Conservation (phyloP, 2,113 vertebrate genomes). For the Macaca nemestrina region DNA sequence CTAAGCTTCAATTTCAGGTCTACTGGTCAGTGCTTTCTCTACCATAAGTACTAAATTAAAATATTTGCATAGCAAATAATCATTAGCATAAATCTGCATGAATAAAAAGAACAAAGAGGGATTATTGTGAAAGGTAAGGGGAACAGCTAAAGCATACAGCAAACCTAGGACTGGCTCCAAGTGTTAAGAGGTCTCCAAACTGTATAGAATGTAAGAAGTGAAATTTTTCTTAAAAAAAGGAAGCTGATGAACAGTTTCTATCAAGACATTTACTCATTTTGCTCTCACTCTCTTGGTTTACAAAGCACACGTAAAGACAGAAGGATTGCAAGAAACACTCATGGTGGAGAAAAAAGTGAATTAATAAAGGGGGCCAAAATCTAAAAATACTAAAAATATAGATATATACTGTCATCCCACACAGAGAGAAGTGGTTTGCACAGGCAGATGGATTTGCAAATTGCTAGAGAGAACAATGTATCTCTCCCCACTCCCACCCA, state of each 20-base stretch:
- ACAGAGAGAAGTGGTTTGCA: background rate
- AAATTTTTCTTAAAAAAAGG: background rate
- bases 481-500: too few relatives aligned
- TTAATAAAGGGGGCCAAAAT: background rate
- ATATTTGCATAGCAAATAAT: conserved; percentile 17
- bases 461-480: background rate
- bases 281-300: background rate
- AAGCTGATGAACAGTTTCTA: background rate
- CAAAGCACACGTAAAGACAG: background rate
- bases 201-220: background rate
- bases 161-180: background rate
- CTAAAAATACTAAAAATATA: background rate
- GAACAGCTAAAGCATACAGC: background rate
- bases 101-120: conserved; percentile 29
- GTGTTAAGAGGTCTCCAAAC: background rate
- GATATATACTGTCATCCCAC: background rate
- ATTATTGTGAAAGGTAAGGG: background rate
- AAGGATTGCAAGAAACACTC: background rate
- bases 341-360: background rate
- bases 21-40: background rate
- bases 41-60: conserved; percentile 44
- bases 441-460: background rate
- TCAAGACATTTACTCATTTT: background rate
- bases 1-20: conserved; percentile 28
- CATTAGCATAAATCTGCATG: conserved; percentile 54